Evolutionary conservation across 2,113 vertebrate species (phyloP).

Genomic region (Tiliqua scincoides): DNA sequence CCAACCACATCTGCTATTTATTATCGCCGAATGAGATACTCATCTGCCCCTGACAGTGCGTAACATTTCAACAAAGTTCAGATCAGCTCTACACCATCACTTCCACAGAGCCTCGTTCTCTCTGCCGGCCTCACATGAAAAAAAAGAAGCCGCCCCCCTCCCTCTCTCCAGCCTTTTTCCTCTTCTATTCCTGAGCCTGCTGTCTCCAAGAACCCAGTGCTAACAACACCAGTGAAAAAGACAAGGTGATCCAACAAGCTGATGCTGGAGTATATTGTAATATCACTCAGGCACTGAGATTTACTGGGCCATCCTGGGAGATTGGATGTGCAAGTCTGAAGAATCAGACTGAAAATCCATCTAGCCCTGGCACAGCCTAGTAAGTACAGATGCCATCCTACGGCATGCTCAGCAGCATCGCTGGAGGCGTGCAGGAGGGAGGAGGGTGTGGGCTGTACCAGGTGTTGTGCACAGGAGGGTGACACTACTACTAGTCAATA

Average conservation of each 20-base stretch:
- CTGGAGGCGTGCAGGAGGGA: no score
- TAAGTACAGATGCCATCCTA: no score
- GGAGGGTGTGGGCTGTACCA: no score
- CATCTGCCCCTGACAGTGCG: neutral
- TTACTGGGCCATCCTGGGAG: no score
- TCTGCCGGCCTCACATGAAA: neutral
- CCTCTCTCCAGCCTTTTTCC: neutral
- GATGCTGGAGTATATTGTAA: neutral
- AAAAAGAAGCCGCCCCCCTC: neutral
- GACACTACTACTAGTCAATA: no score
- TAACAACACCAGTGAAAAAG: neutral
- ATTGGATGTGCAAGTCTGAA: neutral
- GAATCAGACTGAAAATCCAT: neutral
- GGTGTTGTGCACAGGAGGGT: no score
- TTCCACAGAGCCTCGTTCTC: neutral
- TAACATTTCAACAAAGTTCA: conserved; percentile 26
- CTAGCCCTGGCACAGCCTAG: neutral
- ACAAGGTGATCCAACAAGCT: neutral
- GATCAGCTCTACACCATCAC: neutral
- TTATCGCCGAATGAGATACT: neutral
- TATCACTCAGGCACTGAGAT: neutral
- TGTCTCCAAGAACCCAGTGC: neutral
- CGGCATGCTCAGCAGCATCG: no score
- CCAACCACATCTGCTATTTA: conserved; percentile 20
- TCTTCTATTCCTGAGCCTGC: neutral